Percentiles rank a stretch among this genome's conserved stretches.
These are phyloP conservation scores for Leuciscus waleckii DNA, from an alignment of 2,797 vertebrate species.

Conservation along the genomic window DNA sequence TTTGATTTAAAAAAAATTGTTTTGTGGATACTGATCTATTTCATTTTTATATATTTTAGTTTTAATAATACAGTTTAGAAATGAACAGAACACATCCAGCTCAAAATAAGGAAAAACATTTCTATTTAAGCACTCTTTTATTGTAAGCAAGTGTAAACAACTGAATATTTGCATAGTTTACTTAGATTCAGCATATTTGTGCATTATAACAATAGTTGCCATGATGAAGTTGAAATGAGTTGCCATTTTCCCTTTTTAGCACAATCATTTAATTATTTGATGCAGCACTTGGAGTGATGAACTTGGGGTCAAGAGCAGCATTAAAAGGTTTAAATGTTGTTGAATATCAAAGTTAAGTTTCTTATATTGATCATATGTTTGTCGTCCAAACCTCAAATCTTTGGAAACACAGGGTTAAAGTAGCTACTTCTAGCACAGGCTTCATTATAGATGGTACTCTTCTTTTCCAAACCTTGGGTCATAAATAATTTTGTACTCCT, in stretches of 20 bases:
- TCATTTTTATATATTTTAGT: not conserved
- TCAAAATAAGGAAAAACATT: too few relatives aligned
- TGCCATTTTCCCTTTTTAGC: not conserved
- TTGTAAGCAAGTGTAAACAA: not conserved
- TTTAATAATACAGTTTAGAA: not conserved
- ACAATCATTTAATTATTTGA: not conserved
- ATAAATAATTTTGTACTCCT: not conserved
- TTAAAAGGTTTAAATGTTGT: not conserved
- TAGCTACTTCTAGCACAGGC: not conserved
- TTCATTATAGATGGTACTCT: not conserved
- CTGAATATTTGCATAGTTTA: not conserved
- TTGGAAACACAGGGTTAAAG: not conserved
- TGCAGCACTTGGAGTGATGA: not conserved
- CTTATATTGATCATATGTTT: slow-evolving; percentile 7
- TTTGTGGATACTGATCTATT: not conserved
- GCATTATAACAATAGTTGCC: not conserved
- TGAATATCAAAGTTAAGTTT: not conserved
- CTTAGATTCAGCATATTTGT: not conserved
- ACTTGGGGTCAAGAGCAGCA: not conserved
- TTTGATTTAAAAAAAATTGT: not conserved
- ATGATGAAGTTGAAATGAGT: not conserved
- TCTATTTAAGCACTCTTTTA: not conserved
- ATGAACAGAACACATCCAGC: not conserved
- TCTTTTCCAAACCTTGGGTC: not conserved
- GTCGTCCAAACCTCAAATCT: not conserved